A percentile compares a stretch with the other conserved stretches of the same genome.
phyloP scores from a whole-genome alignment of 2,888 invertebrate species.

The Drosophila subsilvestris region DNA sequence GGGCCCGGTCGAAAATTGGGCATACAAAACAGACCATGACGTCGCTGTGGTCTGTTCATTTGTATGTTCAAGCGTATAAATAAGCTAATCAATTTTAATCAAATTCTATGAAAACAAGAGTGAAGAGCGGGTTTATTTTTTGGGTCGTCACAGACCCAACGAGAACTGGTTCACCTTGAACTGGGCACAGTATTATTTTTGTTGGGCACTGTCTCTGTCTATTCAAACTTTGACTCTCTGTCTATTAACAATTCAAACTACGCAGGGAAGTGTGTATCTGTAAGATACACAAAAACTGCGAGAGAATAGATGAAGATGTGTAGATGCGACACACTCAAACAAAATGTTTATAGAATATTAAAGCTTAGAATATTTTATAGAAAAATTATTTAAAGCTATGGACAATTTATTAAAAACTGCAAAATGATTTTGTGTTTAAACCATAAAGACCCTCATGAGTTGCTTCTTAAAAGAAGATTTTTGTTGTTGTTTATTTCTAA shows the following conservation, averaged over 20 bases:
- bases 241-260: not conserved
- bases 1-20: conserved; percentile 24
- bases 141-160: conserved; percentile 45
- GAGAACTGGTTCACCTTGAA: conserved; percentile 63
- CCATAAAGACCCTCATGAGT: too few relatives aligned
- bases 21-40: conserved; percentile 29
- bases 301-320: not conserved
- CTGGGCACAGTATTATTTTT: conserved; percentile 34
- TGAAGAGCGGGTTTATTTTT: conserved; percentile 36
- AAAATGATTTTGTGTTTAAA: too few relatives aligned
- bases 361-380: too few relatives aligned
- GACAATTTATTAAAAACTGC: too few relatives aligned
- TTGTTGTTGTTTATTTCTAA: too few relatives aligned
- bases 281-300: conserved; percentile 3
- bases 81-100: conserved; percentile 79
- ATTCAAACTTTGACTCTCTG: conserved; percentile 3
- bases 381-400: too few relatives aligned
- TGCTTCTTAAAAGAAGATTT: too few relatives aligned
- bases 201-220: conserved; percentile 14
- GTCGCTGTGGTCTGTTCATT: conserved; percentile 28
- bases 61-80: conserved; percentile 47
- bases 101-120: conserved; percentile 60
- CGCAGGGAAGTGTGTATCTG: conserved; percentile 27
- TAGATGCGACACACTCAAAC: not conserved
- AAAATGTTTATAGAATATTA: not conserved